Evolutionary conservation across 2,797 vertebrate species (phyloP), one percentile per base, ranked within the genome.

Genomic region (Phylloscopus collybita): DNA sequence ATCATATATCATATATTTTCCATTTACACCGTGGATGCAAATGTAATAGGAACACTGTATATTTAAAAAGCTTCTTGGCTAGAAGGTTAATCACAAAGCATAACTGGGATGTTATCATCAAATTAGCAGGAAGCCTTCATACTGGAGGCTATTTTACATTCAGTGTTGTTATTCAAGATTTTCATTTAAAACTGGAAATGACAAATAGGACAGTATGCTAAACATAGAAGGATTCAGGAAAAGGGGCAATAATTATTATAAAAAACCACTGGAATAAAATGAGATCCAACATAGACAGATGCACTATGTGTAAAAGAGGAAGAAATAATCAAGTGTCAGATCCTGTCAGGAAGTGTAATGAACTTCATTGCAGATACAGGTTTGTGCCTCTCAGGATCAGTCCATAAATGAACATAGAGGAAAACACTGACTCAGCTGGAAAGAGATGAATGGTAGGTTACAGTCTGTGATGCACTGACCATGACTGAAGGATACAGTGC

Each of bases 301-400:
- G 65, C 7, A 59, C 26, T 59, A 34, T 59, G 56, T 88, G 56
- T 75, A 72, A 78, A 91, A 36, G n/a, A 93, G 82, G 91, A 96
- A 93, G 72, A 93, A 96, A 95, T 90, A 95, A 94, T 69, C 22
- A 45, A 80, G 40, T 65, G 72, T 88, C 72, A 94, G 65, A 92
- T 93, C 91, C 91, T 95, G 81, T 23, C 64, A 83, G 91, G 91
- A 95, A 94, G 79, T 72, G 61, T 51, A 85, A 69, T 74, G 79
- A 78, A 78, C 86, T 93, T 80, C 65, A 40, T 3, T 74, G 42
- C 50, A 80, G 69, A 65, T 83, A 64, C 42, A 79, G 25, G 20
- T 80, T 86, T 88, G 42, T 75, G 16, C 30, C 15, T 80, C 29
- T 54, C 75, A 69, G 54, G 40, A 78, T 83, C 50, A 69, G 54